Evolutionary conservation across 2,888 invertebrate species (phyloP), one percentile per base, ranked within the genome.

Genomic region (Lasioglossum morio): DNA sequence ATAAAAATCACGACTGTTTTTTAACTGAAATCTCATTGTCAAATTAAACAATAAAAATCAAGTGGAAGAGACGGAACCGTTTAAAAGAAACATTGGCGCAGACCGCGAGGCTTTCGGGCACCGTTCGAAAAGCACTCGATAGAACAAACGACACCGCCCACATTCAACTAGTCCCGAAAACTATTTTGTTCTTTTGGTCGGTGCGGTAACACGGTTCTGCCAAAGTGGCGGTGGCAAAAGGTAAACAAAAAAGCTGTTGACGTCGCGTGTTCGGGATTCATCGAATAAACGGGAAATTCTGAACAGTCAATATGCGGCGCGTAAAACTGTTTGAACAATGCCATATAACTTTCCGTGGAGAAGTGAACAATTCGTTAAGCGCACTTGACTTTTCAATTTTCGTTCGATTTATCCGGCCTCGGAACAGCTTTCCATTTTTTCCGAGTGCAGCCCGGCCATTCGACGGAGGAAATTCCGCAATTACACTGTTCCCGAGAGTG

Each of bases 381-480:
- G 16, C 40, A 73, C 60, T 63, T n/a, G 53, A 69, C 53, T 48
- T 57, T 63, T 72, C 72, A 34, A 82, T 72, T 63, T 37, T 57
- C 69, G 57, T 46, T 69, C 43, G 63, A 43, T 79, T 34, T 40
- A 40, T 63, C 12, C n/a, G 30, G 66, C 16, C 16, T 37, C 66
- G 57, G n/a, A 57, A 27, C 53, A 27, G 40, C 30, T 30, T 81
- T 72, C 72, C 75, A 76, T 82, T 82, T 81, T 81, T 82, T 75
- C 66, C 57, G 34, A 30, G 30, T 30, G 63, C 23, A 43, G 43
- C 4, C 43, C 43, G 69, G 34, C 14, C 16, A 34, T 46, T 74
- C 81, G 37, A 10, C 23, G 46, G 66, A 81, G 69, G 69, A 82
- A 73, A 82, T 78, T 75, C 72, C 79, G 79, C 75, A 85, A 84